A percentile compares a stretch with the other conserved stretches of the same genome.
These are phyloP conservation scores for Callyntrura guangdongensis DNA, from an alignment of 2,888 invertebrate species.

Conservation along the genomic window DNA sequence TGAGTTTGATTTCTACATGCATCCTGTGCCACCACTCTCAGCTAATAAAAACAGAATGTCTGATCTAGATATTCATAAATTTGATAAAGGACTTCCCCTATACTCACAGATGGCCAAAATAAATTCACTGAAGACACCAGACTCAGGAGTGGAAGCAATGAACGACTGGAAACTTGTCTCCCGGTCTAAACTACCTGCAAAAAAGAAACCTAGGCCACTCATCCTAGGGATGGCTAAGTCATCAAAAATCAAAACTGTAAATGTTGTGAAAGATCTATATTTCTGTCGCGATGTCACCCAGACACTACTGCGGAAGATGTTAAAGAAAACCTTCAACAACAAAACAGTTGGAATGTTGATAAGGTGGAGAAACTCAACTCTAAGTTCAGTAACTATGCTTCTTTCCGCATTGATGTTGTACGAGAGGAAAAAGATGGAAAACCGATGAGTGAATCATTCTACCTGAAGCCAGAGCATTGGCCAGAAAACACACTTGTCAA, in stretches of 20 bases:
- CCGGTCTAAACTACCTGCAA: too few species aligned
- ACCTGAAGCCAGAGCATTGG: slow-evolving; percentile 37
- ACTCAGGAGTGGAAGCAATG: too few species aligned
- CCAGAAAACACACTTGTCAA: neutral
- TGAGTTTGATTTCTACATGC: too few species aligned
- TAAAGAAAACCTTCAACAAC: neutral
- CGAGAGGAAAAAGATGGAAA: neutral
- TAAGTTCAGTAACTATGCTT: slow-evolving; percentile 15
- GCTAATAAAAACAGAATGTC: too few species aligned
- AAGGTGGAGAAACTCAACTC: neutral
- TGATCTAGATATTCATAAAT: too few species aligned
- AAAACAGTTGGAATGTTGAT: neutral
- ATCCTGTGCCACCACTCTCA: too few species aligned
- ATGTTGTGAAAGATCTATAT: slow-evolving; percentile 10
- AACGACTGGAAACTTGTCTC: too few species aligned
- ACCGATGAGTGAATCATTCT: neutral
- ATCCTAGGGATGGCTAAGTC: neutral
- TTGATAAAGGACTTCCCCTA: too few species aligned
- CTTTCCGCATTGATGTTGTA: slow-evolving; percentile 25
- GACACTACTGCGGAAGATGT: neutral
- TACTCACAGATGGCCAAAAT: too few species aligned
- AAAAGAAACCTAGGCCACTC: too few species aligned
- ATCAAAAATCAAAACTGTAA: neutral
- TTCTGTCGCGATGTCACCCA: slow-evolving; percentile 10
- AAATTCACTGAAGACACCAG: too few species aligned